Conservation (phyloP, 2,888 invertebrate species). For the Crematogaster levior region DNA sequence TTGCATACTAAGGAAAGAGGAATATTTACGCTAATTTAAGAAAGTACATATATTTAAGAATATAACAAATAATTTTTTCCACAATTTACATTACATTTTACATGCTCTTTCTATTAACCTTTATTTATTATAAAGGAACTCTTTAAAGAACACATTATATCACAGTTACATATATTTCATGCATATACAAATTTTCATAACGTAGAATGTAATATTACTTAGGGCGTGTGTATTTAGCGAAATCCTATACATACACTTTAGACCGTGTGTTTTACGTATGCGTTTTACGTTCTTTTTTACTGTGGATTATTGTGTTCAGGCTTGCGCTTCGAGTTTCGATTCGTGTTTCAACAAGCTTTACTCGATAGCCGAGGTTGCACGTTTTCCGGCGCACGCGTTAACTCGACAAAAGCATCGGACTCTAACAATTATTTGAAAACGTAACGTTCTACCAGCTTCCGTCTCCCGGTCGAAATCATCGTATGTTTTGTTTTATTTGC, state of each 20-base stretch:
- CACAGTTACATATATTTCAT: not conserved
- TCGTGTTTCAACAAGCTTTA: slow-evolving; percentile 16
- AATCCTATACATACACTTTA: not conserved
- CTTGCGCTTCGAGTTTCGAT: not conserved
- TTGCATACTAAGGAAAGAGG: not conserved
- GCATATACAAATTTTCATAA: not conserved
- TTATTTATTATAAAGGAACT: not conserved
- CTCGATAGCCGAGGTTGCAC: slow-evolving; percentile 11
- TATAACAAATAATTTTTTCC: not conserved
- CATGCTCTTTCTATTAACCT: too few relatives aligned
- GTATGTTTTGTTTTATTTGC: not conserved
- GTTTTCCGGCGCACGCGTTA: not conserved
- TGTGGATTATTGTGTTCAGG: not conserved
- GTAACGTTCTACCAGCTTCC: not conserved
- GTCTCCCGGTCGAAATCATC: not conserved
- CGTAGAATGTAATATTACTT: not conserved
- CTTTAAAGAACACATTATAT: not conserved
- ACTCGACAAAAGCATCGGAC: not conserved
- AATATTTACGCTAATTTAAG: slow-evolving; percentile 6
- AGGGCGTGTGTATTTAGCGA: not conserved
- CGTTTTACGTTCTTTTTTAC: not conserved
- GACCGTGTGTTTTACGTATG: not conserved
- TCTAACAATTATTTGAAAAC: slow-evolving; percentile 27
- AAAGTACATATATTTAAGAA: not conserved
- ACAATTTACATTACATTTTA: not conserved